phyloP scores from a whole-genome alignment of 2,888 invertebrate genomes.

The Drosophila cyrtoloma region DNA sequence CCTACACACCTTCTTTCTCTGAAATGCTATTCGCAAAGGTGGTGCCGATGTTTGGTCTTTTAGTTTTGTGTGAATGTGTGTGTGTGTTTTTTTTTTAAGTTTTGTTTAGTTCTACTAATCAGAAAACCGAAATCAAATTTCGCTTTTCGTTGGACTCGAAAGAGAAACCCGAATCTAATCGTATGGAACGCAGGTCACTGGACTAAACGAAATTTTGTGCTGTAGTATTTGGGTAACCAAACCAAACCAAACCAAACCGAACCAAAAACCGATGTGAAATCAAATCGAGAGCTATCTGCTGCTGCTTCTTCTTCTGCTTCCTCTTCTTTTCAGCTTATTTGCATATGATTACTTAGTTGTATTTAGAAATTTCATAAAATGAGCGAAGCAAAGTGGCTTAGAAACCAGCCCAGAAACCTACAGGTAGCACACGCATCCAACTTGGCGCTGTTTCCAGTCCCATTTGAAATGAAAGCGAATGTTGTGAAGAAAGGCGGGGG shows the following conservation, averaged over 20 bases:
- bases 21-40: constrained; percentile 58
- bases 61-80: not conserved
- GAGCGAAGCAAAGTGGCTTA: constrained; percentile 43
- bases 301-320: constrained; percentile 13
- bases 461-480: constrained; percentile 73
- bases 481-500: constrained; percentile 44
- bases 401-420: constrained; percentile 40
- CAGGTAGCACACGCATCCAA: constrained; percentile 14
- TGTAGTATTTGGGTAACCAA: constrained; percentile 75
- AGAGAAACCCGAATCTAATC: constrained; percentile 80
- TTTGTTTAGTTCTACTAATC: constrained; percentile 73
- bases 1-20: constrained; percentile 15
- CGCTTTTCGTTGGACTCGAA: constrained; percentile 76
- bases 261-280: constrained; percentile 43
- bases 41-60: constrained; percentile 25
- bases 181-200: constrained; percentile 62
- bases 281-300: constrained; percentile 34
- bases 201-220: constrained; percentile 63
- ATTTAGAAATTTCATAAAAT: constrained; percentile 72
- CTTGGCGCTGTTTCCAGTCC: constrained; percentile 26
- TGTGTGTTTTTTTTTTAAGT: not conserved
- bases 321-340: constrained; percentile 59
- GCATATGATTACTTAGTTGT: constrained; percentile 72
- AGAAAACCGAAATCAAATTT: constrained; percentile 80
- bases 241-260: constrained; percentile 53